Conservation (phyloP, 1,140 invertebrate genomes). For the Anastrepha obliqua region DNA sequence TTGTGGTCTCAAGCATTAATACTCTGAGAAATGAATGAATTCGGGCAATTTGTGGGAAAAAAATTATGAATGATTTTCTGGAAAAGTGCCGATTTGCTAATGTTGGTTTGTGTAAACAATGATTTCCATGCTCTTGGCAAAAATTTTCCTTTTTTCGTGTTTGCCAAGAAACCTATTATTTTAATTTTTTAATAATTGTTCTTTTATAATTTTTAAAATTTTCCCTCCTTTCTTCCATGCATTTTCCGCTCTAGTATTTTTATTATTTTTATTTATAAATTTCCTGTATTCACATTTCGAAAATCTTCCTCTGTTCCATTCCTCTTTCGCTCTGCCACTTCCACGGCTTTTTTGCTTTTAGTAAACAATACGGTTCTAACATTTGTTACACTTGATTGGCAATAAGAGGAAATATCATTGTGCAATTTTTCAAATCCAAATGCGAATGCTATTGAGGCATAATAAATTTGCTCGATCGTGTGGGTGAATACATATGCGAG, state of each 20-base stretch:
- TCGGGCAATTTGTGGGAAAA: background rate
- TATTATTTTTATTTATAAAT: background rate
- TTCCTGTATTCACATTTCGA: background rate
- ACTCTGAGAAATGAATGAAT: slow-evolving; percentile 34
- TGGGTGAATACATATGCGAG: background rate
- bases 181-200: slow-evolving; percentile 14
- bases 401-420: slow-evolving; percentile 41
- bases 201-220: background rate
- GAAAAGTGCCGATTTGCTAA: slow-evolving; percentile 1
- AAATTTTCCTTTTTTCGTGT: background rate
- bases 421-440: slow-evolving; percentile 42
- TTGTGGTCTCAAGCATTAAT: background rate
- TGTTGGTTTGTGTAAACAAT: slow-evolving; percentile 27
- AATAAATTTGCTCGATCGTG: background rate
- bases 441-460: background rate
- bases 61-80: slow-evolving; percentile 46
- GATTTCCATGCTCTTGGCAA: background rate
- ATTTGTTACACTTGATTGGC: slow-evolving; percentile 18
- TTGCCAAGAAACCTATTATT: background rate
- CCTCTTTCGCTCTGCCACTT: background rate
- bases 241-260: background rate
- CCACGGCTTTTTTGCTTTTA: background rate
- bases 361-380: slow-evolving; percentile 16
- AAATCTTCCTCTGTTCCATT: background rate
- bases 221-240: background rate